phyloP scores from a whole-genome alignment of 2,888 invertebrate genomes.

The Drosophila mimica region DNA sequence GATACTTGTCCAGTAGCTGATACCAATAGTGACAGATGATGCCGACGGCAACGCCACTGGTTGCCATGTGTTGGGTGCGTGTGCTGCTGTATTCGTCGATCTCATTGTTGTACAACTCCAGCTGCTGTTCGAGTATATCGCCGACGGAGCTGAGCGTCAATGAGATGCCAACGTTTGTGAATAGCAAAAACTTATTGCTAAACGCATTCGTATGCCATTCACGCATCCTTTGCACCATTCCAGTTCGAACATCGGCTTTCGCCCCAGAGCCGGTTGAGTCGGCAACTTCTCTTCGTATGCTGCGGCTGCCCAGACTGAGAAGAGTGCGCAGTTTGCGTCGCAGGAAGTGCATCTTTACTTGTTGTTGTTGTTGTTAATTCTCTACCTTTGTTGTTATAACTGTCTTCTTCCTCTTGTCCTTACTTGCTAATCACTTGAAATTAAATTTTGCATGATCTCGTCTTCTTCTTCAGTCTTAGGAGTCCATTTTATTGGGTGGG shows the following conservation, averaged over 20 bases:
- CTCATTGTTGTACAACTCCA: constrained; percentile 88
- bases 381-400: neutral
- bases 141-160: constrained; percentile 91
- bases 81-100: constrained; percentile 86
- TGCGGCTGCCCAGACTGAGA: constrained; percentile 37
- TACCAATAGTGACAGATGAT: constrained; percentile 95
- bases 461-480: constrained; percentile 6
- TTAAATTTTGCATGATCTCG: constrained; percentile 28
- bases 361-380: neutral
- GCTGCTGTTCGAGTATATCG: constrained; percentile 92
- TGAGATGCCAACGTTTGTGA: constrained; percentile 93
- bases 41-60: constrained; percentile 92
- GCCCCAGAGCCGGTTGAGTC: constrained; percentile 15
- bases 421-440: constrained; percentile 12
- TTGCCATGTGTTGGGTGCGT: constrained; percentile 91
- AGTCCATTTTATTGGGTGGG: constrained; percentile 21
- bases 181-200: constrained; percentile 88
- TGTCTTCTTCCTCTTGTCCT: neutral
- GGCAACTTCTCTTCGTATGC: constrained; percentile 27
- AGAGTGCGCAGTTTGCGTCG: constrained; percentile 42
- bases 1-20: constrained; percentile 89
- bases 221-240: constrained; percentile 58
- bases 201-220: constrained; percentile 86
- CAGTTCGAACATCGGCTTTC: constrained; percentile 7
- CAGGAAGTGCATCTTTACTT: constrained; percentile 54